These are phyloP conservation scores for Dione vanillae DNA, from an alignment of 2,888 invertebrate species.

Conservation along the genomic window DNA sequence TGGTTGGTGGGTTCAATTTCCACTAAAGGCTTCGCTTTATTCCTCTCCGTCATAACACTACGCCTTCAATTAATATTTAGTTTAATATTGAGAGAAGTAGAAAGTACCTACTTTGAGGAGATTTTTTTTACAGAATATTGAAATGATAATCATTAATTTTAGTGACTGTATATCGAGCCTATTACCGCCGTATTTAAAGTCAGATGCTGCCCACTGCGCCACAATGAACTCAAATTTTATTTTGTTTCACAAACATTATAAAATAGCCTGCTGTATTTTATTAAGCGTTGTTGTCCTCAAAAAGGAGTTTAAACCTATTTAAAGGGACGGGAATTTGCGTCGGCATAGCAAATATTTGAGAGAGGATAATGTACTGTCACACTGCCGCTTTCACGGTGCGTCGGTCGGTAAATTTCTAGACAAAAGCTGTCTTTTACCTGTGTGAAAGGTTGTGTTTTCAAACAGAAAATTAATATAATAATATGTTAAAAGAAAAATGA, in stretches of 20 bases:
- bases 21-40: too few relatives aligned
- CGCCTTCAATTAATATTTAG: too few relatives aligned
- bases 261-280: constrained; percentile 6
- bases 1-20: too few relatives aligned
- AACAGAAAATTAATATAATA: constrained; percentile 26
- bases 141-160: too few relatives aligned
- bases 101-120: too few relatives aligned
- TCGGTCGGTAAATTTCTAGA: constrained; percentile 27
- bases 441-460: constrained; percentile 27
- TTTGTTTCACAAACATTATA: constrained; percentile 7
- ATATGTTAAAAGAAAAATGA: constrained; percentile 1
- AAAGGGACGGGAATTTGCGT: constrained; percentile 25
- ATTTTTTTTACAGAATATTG: too few relatives aligned
- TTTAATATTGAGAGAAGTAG: too few relatives aligned
- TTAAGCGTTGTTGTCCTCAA: constrained; percentile 25
- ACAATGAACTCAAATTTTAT: background rate
- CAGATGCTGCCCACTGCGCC: background rate
- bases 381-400: constrained; percentile 31
- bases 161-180: too few relatives aligned
- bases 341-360: constrained; percentile 37
- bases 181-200: too few relatives aligned
- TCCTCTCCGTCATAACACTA: too few relatives aligned
- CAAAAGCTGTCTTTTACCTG: constrained; percentile 9
- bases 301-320: constrained; percentile 28
- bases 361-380: constrained; percentile 39